Conservation (phyloP, 2,113 vertebrate genomes). For the Grammomys dolichurus region DNA sequence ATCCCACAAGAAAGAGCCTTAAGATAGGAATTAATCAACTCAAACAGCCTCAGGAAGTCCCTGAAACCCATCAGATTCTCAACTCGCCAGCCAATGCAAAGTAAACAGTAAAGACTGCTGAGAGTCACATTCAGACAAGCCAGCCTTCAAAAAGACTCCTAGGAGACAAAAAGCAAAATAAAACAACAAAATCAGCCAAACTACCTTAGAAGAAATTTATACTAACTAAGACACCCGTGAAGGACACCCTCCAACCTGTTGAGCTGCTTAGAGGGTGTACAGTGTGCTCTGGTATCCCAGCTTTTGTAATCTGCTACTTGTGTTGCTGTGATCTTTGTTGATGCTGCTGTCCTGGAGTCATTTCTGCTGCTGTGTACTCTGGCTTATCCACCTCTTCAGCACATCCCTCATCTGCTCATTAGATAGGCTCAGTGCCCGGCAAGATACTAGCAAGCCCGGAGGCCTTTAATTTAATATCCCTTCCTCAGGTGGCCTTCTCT, state of each 20-base stretch:
- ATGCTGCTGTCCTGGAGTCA: accelerated
- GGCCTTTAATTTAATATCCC: neutral
- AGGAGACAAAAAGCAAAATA: neutral
- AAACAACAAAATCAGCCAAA: neutral
- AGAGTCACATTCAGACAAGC: neutral
- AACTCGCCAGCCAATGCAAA: too few species aligned
- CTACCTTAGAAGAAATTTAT: neutral
- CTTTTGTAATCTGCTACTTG: neutral
- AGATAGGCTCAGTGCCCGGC: neutral
- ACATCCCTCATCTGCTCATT: accelerated
- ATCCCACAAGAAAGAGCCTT: neutral
- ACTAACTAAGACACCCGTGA: neutral
- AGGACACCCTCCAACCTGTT: neutral
- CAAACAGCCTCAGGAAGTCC: neutral
- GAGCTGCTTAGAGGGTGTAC: neutral
- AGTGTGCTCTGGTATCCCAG: neutral
- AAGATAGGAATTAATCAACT: neutral
- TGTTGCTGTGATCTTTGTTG: neutral
- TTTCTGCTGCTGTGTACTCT: accelerated
- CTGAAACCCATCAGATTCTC: neutral
- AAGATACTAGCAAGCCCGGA: neutral
- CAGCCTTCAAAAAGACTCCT: neutral
- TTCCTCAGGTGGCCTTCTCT: neutral
- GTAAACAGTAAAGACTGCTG: neutral
- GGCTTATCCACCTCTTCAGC: accelerated